Percentiles rank a stretch among this genome's conserved stretches.
phyloP scores from a whole-genome alignment of 2,797 vertebrate genomes.

The Hoplostethus atlanticus region DNA sequence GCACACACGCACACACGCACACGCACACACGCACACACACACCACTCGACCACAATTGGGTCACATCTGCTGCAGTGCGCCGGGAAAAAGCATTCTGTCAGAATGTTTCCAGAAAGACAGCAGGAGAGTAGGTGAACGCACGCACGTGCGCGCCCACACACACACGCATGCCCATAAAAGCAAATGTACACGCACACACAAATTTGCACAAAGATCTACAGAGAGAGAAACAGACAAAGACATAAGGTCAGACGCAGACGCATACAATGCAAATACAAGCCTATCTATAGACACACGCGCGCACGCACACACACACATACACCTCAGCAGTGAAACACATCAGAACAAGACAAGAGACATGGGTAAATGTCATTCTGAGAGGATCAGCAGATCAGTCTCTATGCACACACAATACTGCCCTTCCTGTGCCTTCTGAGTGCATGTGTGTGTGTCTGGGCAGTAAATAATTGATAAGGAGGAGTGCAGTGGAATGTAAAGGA shows the following conservation, averaged over 20 bases:
- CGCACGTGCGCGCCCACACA: neutral
- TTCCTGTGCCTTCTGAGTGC: neutral
- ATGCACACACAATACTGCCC: neutral
- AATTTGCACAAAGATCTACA: neutral
- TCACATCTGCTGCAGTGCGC: conserved; percentile 60
- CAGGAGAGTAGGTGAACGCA: neutral
- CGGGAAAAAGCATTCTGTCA: conserved; percentile 42
- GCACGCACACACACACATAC: neutral
- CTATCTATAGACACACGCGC: too few relatives aligned
- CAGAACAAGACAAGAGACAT: neutral
- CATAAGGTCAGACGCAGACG: neutral
- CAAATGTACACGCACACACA: neutral
- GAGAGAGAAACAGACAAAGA: neutral
- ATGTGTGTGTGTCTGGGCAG: neutral
- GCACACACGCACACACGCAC: conserved; percentile 6
- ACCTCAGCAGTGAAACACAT: neutral
- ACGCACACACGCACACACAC: conserved; percentile 9
- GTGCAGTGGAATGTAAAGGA: conserved; percentile 51
- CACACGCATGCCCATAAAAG: too few relatives aligned
- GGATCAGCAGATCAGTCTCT: conserved; percentile 5
- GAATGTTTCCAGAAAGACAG: conserved; percentile 38
- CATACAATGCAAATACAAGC: too few relatives aligned
- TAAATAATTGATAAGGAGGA: conserved; percentile 43
- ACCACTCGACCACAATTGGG: conserved; percentile 48
- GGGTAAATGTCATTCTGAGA: conserved; percentile 9